Evolutionary conservation across 2,797 vertebrate species (phyloP), one percentile per base, ranked within the genome.

Genomic region (Artibeus jamaicensis): DNA sequence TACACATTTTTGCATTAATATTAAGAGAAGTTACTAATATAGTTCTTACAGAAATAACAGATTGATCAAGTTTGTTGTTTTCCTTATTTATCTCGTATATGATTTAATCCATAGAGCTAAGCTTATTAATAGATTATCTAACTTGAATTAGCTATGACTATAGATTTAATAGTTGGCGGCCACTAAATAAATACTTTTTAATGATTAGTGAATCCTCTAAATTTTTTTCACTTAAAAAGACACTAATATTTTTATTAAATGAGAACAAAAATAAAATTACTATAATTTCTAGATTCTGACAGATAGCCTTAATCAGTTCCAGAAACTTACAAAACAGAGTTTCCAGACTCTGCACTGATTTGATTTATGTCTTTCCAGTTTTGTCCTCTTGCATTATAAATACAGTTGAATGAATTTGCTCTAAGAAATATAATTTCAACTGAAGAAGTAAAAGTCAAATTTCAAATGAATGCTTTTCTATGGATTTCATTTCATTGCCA

Each of bases 351-450:
- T 84, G 15, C 8, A 81, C 24, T 44, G n/a, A 86, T 96, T 95
- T 96, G 79, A 96, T 84, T 92, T 95, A 81, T 39, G 9, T 19
- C 37, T n/a, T 12, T 55, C 39, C 92, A 82, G 9, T 55, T 96
- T 91, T 94, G 15, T 84, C 77, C 34, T 96, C 53, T 82, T 39
- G 0, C 34, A 59, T 65, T 85, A 95, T 95, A 96, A 95, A 94
- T 96, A 91, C 29, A 92, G 57, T 82, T 93, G 83, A 93, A 93
- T 93, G 44, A n/a, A 84, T 95, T 96, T 50, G 2, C 50, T 93
- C 37, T 84, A 93, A 91, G 71, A 97, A 95, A 97, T 95, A 92
- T 95, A 95, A 92, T 96, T 96, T 79, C 86, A 67, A 48, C 14
- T n/a, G 53, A n/a, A 68, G 44, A 94, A 94, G 89, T 91, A 93